phyloP scores from a whole-genome alignment of 2,888 invertebrate genomes.

The Seira sanloemensis region DNA sequence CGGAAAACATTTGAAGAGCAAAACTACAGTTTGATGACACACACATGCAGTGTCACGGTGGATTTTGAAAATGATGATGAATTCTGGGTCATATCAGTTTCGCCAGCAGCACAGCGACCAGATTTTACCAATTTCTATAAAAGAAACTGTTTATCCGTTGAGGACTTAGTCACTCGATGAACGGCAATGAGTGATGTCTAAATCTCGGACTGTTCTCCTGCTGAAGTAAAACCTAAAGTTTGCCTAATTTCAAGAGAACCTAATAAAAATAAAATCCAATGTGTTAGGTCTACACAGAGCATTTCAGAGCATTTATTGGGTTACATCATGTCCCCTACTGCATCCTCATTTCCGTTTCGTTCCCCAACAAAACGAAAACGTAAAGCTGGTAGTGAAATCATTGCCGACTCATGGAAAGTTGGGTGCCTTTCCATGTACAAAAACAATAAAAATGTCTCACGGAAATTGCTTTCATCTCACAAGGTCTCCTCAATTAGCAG shows the following conservation, averaged over 20 bases:
- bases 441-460: not conserved
- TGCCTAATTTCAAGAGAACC: not conserved
- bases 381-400: not conserved
- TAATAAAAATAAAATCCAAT: no score
- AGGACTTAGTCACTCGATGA: not conserved
- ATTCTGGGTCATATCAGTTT: not conserved
- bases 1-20: no score
- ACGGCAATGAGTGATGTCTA: not conserved
- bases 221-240: not conserved
- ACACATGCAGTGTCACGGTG: not conserved
- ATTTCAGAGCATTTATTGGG: no score
- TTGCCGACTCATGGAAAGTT: not conserved
- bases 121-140: not conserved
- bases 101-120: not conserved
- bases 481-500: not conserved
- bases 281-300: no score
- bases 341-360: not conserved
- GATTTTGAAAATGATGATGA: not conserved
- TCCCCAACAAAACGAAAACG: not conserved
- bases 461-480: conserved; percentile 43
- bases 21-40: no score
- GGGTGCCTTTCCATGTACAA: not conserved
- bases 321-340: not conserved
- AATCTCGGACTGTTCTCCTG: not conserved
- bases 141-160: not conserved